Evolutionary conservation across 2,113 vertebrate genomes (phyloP).

Genomic region (Elachura formosa): DNA sequence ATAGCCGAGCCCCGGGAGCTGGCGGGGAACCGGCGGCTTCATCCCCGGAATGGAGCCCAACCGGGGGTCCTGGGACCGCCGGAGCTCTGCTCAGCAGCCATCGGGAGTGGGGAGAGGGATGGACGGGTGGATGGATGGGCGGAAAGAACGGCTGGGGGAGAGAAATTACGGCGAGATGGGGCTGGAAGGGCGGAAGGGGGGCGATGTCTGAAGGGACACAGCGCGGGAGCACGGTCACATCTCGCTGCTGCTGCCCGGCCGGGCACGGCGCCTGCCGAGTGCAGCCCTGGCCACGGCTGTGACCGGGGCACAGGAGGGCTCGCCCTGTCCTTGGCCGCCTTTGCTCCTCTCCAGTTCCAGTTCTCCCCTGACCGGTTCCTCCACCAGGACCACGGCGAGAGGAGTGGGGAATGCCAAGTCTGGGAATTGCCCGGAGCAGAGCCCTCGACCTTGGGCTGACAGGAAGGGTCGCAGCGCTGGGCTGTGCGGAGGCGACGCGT

Average conservation of each 20-base stretch:
- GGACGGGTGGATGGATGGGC: neutral
- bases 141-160: neutral
- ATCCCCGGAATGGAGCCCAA: neutral
- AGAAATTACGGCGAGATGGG: no score
- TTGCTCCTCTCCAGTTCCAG: no score
- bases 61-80: no score
- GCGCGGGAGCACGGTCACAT: neutral
- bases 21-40: neutral
- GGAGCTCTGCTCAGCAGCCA: neutral
- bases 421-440: neutral
- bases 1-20: neutral
- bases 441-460: neutral
- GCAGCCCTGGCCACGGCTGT: neutral
- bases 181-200: neutral
- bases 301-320: neutral
- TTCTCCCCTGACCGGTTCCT: neutral
- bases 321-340: neutral
- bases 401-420: rapidly evolving
- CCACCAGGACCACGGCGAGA: rapidly evolving
- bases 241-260: neutral
- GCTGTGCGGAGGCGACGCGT: neutral
- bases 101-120: neutral
- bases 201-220: neutral
- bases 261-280: neutral
- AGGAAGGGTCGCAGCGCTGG: neutral